Conservation (phyloP, 2,888 invertebrate genomes). For the Trisateles emortualis region DNA sequence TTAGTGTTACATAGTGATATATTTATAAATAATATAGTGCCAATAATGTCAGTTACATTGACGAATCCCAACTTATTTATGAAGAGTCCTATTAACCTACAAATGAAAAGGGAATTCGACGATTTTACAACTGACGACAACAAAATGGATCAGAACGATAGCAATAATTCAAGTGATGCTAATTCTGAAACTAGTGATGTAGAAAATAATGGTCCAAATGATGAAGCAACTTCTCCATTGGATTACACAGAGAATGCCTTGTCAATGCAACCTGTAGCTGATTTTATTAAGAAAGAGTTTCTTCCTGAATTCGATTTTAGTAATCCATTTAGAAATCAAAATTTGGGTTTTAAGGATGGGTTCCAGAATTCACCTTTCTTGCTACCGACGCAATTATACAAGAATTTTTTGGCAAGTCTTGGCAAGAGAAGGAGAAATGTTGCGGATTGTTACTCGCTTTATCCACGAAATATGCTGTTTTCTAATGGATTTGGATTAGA, state of each 20-base stretch:
- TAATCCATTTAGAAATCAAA: slow-evolving; percentile 79
- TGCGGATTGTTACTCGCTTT: slow-evolving; percentile 80
- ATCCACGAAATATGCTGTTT: slow-evolving; percentile 87
- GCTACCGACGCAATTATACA: slow-evolving; percentile 92
- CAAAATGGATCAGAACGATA: slow-evolving; percentile 73
- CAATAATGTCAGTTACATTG: slow-evolving; percentile 79
- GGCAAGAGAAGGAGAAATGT: slow-evolving; percentile 80
- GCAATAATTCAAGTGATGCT: slow-evolving; percentile 74
- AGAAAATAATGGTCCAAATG: slow-evolving; percentile 73
- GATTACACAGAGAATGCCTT: slow-evolving; percentile 78
- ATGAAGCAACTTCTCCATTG: slow-evolving; percentile 66
- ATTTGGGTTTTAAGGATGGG: slow-evolving; percentile 74
- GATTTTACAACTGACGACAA: slow-evolving; percentile 70
- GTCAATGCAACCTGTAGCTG: slow-evolving; percentile 76
- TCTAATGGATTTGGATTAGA: slow-evolving; percentile 77
- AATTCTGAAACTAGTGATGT: slow-evolving; percentile 79
- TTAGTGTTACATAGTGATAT: slow-evolving; percentile 63
- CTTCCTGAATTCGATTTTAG: slow-evolving; percentile 79
- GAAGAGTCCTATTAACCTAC: slow-evolving; percentile 76
- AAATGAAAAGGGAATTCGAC: slow-evolving; percentile 81
- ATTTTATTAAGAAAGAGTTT: slow-evolving; percentile 84
- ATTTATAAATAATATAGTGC: slow-evolving; percentile 69
- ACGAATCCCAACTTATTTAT: slow-evolving; percentile 74
- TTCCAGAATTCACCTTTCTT: slow-evolving; percentile 86
- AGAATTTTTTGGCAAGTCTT: slow-evolving; percentile 91